Evolutionary conservation across 2,797 vertebrate genomes (phyloP).

Genomic region (Muraenolepis orangiensis): DNA sequence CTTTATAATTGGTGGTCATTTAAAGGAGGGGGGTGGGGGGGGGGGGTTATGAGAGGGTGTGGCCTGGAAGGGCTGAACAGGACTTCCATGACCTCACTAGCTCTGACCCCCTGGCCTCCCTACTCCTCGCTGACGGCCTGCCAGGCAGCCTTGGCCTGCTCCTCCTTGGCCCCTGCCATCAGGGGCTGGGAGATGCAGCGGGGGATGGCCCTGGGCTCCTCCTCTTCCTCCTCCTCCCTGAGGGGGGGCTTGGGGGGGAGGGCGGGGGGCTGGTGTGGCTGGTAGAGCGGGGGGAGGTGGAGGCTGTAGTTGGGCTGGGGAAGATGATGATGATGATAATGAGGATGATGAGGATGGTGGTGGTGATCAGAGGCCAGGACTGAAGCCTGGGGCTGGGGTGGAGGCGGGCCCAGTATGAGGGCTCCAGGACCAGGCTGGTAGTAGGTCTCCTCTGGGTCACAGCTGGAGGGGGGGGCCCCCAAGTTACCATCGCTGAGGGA

Average conservation of each 20-base stretch:
- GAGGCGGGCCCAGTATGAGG: constrained; percentile 71
- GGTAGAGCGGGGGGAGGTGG: constrained; percentile 38
- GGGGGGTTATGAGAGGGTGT: not conserved
- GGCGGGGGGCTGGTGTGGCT: constrained; percentile 70
- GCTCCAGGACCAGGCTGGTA: constrained; percentile 85
- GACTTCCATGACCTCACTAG: not conserved
- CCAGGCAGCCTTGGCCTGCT: constrained; percentile 88
- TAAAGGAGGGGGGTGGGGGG: not conserved
- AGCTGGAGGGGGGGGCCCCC: constrained; percentile 56
- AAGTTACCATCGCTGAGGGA: constrained; percentile 91
- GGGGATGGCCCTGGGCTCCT: constrained; percentile 74
- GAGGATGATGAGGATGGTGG: not conserved
- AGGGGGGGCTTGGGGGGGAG: constrained; percentile 85
- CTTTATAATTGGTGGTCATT: not conserved
- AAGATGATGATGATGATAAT: not conserved
- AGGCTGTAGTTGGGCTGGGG: constrained; percentile 8
- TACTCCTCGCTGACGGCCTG: constrained; percentile 81
- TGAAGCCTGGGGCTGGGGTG: constrained; percentile 29
- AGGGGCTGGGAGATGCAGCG: constrained; percentile 83
- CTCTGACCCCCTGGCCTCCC: not conserved
- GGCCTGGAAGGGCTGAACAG: not conserved
- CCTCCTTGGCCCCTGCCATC: constrained; percentile 75
- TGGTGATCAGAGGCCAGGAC: not conserved
- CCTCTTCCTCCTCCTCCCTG: constrained; percentile 78
- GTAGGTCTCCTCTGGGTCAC: constrained; percentile 52